Conservation (phyloP, 64 coral and sea anemone genomes). For the Catalaphyllia jardinei region DNA sequence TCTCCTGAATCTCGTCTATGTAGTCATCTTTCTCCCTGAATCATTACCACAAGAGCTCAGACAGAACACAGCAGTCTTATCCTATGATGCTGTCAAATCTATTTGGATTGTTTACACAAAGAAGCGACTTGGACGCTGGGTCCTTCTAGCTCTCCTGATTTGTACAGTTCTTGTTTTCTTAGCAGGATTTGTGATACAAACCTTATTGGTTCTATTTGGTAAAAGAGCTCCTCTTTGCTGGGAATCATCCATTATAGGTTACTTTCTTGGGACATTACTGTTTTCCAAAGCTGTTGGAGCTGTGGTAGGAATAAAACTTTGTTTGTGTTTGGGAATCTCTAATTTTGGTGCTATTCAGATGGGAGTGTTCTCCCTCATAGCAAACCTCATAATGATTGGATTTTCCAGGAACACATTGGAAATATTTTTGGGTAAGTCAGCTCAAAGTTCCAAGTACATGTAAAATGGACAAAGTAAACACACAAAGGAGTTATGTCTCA, state of each 20-base stretch:
- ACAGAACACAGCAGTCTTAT: slow-evolving; percentile 4
- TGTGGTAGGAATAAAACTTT: slow-evolving; percentile 72
- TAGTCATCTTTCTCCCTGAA: slow-evolving; percentile 69
- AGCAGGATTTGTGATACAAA: slow-evolving; percentile 57
- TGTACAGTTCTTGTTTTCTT: slow-evolving; percentile 62
- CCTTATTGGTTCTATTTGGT: slow-evolving; percentile 71
- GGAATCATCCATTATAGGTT: slow-evolving; percentile 72
- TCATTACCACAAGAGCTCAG: slow-evolving; percentile 57
- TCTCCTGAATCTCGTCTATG: slow-evolving; percentile 69
- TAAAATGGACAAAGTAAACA: neutral
- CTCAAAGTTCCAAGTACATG: neutral
- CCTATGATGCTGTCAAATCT: slow-evolving; percentile 53
- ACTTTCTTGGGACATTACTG: slow-evolving; percentile 75
- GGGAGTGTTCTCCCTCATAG: slow-evolving; percentile 74
- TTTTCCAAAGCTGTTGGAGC: slow-evolving; percentile 85
- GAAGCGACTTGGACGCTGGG: slow-evolving; percentile 76
- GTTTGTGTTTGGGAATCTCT: slow-evolving; percentile 59
- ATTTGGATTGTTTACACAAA: slow-evolving; percentile 60
- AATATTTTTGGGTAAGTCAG: slow-evolving; percentile 89
- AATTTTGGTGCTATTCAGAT: slow-evolving; percentile 81
- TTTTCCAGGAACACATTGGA: slow-evolving; percentile 78
- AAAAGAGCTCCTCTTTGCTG: slow-evolving; percentile 85
- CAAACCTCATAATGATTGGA: slow-evolving; percentile 72
- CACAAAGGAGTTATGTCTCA: neutral
- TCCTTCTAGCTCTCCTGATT: slow-evolving; percentile 54